phyloP scores from a whole-genome alignment of 1,140 invertebrate species.

The Tetraneura akinire region DNA sequence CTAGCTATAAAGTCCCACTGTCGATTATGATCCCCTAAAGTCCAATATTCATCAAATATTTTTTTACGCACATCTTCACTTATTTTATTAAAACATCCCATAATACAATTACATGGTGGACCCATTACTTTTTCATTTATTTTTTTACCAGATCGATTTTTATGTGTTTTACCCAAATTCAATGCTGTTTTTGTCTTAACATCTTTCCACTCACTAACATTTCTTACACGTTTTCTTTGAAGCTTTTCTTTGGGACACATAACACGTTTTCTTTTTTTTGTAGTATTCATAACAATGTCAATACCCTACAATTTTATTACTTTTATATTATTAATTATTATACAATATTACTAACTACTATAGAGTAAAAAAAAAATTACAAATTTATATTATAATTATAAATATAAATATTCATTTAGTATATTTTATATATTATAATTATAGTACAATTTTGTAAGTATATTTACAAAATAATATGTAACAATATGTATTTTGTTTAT shows the following conservation, averaged over 20 bases:
- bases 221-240: not conserved
- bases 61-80: not conserved
- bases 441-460: no score
- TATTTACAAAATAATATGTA: no score
- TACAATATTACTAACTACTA: no score
- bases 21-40: no score
- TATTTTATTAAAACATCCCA: not conserved
- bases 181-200: not conserved
- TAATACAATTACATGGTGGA: not conserved
- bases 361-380: no score
- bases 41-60: no score
- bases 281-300: not conserved
- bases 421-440: no score
- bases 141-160: not conserved
- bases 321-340: no score
- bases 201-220: not conserved
- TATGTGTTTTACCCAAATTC: not conserved
- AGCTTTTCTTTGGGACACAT: not conserved
- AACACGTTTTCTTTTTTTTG: constrained; percentile 1
- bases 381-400: no score
- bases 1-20: no score
- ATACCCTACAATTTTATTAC: not conserved
- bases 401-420: no score
- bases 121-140: not conserved
- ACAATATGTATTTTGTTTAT: no score